phyloP scores from a whole-genome alignment of 2,888 invertebrate species.

The Aphodius granarius region DNA sequence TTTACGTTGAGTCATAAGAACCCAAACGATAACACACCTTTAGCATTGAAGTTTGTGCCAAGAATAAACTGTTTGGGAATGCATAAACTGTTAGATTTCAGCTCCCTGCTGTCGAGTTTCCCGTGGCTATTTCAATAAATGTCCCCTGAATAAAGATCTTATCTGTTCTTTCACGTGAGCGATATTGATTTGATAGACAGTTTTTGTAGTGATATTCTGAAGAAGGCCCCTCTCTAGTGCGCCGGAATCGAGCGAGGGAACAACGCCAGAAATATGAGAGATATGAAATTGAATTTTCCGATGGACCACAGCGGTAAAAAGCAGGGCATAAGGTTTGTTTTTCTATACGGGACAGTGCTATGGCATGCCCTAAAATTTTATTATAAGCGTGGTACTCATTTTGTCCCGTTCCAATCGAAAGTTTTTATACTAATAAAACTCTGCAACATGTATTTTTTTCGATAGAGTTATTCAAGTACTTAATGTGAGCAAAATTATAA shows the following conservation, averaged over 20 bases:
- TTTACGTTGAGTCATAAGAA: too few relatives aligned
- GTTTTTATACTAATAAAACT: too few relatives aligned
- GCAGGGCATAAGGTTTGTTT: background rate
- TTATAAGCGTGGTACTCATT: background rate
- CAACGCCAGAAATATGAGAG: background rate
- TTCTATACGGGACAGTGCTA: background rate
- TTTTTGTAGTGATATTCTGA: background rate
- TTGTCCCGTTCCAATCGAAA: too few relatives aligned
- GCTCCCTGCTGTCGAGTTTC: background rate
- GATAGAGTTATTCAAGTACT: too few relatives aligned
- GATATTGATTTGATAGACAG: background rate
- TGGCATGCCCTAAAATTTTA: background rate
- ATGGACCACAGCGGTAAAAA: background rate
- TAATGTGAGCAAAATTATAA: too few relatives aligned
- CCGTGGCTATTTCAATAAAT: background rate
- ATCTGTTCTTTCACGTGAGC: background rate
- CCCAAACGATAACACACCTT: too few relatives aligned
- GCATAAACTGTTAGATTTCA: background rate
- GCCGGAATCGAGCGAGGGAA: background rate
- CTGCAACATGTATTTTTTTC: too few relatives aligned
- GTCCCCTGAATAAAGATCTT: background rate
- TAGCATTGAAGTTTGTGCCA: too few relatives aligned
- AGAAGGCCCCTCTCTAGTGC: background rate
- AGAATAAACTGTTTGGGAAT: background rate
- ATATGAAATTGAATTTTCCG: background rate